Evolutionary conservation across 2,797 vertebrate species (phyloP).

Genomic region (Peromyscus melanophrys): DNA sequence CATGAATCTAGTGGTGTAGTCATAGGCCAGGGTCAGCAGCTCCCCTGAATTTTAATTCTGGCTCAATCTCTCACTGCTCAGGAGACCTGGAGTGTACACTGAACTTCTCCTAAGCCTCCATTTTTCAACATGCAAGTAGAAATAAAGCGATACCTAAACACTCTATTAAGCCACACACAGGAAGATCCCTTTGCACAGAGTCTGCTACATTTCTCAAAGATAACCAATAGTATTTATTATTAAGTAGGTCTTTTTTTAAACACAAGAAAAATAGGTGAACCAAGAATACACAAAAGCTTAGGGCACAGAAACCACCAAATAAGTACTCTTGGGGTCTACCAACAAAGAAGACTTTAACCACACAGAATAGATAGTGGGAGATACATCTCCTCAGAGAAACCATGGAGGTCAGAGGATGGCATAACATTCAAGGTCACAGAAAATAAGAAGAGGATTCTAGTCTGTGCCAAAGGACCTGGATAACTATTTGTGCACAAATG

Average conservation of each 20-base stretch:
- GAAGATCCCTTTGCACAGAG: constrained; percentile 17
- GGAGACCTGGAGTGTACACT: not conserved
- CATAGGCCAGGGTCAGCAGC: not conserved
- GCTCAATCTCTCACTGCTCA: not conserved
- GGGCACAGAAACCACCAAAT: not conserved
- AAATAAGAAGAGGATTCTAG: constrained; percentile 54
- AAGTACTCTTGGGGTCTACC: constrained; percentile 14
- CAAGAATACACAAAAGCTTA: not conserved
- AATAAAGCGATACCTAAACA: constrained; percentile 3
- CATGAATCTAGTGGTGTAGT: not conserved
- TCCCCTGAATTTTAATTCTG: constrained; percentile 26
- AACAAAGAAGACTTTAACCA: constrained; percentile 2
- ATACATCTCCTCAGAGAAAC: constrained; percentile 45
- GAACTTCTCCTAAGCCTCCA: not conserved
- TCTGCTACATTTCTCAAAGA: not conserved
- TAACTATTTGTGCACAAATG: constrained; percentile 46
- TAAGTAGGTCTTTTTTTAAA: not conserved
- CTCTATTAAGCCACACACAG: not conserved
- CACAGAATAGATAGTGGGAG: not conserved
- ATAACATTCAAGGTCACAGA: not conserved
- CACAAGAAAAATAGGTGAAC: not conserved
- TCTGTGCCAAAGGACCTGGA: constrained; percentile 24
- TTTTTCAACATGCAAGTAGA: constrained; percentile 53
- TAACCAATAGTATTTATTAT: not conserved
- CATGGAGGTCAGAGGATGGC: not conserved